phyloP scores from a whole-genome alignment of 2,888 invertebrate species.

The Syritta pipiens region DNA sequence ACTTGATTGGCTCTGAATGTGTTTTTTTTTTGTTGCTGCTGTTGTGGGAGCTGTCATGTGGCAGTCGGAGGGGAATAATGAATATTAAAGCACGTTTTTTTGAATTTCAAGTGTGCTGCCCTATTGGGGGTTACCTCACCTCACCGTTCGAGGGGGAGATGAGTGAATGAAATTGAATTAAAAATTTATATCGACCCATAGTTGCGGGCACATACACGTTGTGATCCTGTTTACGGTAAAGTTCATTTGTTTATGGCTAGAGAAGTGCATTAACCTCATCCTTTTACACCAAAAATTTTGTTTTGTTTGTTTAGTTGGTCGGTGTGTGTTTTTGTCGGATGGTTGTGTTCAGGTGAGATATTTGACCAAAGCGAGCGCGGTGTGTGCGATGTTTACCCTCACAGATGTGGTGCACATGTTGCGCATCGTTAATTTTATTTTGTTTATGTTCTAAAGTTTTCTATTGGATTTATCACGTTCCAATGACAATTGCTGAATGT shows the following conservation, averaged over 20 bases:
- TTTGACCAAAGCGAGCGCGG: conserved; percentile 17
- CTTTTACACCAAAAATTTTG: not conserved
- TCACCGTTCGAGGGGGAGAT: not conserved
- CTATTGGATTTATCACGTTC: conserved; percentile 1
- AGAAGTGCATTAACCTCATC: conserved; percentile 47
- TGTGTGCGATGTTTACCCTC: conserved; percentile 30
- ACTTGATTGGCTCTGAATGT: conserved; percentile 44
- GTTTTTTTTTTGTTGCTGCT: too few relatives aligned
- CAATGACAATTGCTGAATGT: conserved; percentile 14
- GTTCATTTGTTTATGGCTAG: conserved; percentile 39
- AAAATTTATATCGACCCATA: conserved; percentile 26
- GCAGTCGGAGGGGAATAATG: conserved; percentile 38
- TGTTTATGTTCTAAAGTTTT: conserved; percentile 18
- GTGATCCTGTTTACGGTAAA: conserved; percentile 19
- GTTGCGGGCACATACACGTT: not conserved
- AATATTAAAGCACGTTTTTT: conserved; percentile 36
- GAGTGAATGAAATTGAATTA: conserved; percentile 35
- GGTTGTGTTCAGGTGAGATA: conserved; percentile 45
- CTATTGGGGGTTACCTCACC: not conserved
- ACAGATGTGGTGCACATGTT: conserved; percentile 40
- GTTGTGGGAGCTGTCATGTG: conserved; percentile 33
- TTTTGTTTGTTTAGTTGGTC: conserved; percentile 41
- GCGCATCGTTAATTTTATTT: conserved; percentile 12
- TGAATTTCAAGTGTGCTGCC: conserved; percentile 23
- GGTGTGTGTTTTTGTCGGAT: too few relatives aligned